Evolutionary conservation across 1,140 invertebrate genomes (phyloP), one percentile per base, ranked within the genome.

Genomic region (Pantala flavescens): DNA sequence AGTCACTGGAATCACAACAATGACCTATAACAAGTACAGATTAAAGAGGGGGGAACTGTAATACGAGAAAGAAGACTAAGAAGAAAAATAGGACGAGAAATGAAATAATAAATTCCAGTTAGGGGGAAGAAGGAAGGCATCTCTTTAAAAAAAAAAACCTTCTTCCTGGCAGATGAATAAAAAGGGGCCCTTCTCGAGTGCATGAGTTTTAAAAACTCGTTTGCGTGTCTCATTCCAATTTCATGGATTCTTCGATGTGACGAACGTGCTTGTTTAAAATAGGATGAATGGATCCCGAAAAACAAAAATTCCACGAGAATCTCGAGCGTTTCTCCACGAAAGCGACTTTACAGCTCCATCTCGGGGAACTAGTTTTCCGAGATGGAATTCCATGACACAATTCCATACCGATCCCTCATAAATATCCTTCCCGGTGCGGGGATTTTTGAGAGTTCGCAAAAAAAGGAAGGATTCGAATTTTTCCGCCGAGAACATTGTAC

Each of bases 191-290:
- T 3, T 3, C 49, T 63, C 16, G 5, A 63, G 49, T 63, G 3
- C 49, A 63, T 63, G n/a, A 63, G 49, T 63, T 63, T 63, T 63
- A 63, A 63, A 63, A 63, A 63, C 49, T 63, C 49, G 49, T 63
- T 63, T 63, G 49, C 49, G 49, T 63, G 49, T 63, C 49, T 63
- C 49, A 63, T 63, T 63, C 49, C 49, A 63, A 63, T 63, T 63
- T 63, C 49, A 63, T 63, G n/a, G 49, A 16, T 63, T 63, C 49
- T 63, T 21, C 49, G 49, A 12, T 63, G 12, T 14, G 14, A 63
- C 14, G n/a, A 63, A 63, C 12, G 49, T 63, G 49, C 49, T 63
- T 63, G 16, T 63, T 63, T 36, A 36, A 63, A 63, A 63, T 21
- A 63, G 49, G n/a, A 63, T 63, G 49, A 63, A 63, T 63, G 49